Conservation (phyloP, 53 echinoderm and acorn worm species). For the Zoroaster sp. region DNA sequence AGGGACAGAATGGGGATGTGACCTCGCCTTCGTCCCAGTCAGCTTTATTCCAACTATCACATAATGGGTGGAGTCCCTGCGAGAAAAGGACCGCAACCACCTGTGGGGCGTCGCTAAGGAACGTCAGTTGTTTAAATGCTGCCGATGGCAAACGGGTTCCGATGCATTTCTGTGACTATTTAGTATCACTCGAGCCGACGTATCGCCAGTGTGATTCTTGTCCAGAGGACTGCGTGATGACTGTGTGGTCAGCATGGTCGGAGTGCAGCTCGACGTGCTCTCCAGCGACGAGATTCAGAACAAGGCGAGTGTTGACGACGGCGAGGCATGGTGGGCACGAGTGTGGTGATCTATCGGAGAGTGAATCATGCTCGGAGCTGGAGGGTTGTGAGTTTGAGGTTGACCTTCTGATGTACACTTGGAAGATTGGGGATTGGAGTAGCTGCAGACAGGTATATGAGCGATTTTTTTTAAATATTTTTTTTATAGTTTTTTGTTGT, state of each 20-base stretch:
- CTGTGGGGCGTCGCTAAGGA: not conserved
- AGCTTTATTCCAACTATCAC: not conserved
- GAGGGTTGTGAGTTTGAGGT: constrained; percentile 71
- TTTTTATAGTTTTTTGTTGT: not conserved
- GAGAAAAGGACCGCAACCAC: not conserved
- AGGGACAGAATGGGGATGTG: not conserved
- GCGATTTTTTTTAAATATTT: not conserved
- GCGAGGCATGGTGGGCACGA: constrained; percentile 64
- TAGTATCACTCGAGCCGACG: not conserved
- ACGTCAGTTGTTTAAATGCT: constrained; percentile 25
- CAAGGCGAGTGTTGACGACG: constrained; percentile 64
- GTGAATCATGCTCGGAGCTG: constrained; percentile 46
- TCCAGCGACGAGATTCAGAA: constrained; percentile 63
- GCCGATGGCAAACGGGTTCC: constrained; percentile 33
- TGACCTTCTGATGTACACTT: constrained; percentile 64
- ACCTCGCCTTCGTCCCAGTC: not conserved
- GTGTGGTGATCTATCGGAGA: constrained; percentile 80
- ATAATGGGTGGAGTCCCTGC: constrained; percentile 34
- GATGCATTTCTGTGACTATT: constrained; percentile 55
- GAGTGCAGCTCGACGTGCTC: constrained; percentile 79
- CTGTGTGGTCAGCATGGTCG: constrained; percentile 79
- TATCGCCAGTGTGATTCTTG: constrained; percentile 60
- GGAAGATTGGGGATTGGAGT: constrained; percentile 93
- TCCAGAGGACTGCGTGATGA: constrained; percentile 79
- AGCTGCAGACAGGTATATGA: constrained; percentile 88